Evolutionary conservation across 1,140 invertebrate species (phyloP).

Genomic region (Papilio helenus): DNA sequence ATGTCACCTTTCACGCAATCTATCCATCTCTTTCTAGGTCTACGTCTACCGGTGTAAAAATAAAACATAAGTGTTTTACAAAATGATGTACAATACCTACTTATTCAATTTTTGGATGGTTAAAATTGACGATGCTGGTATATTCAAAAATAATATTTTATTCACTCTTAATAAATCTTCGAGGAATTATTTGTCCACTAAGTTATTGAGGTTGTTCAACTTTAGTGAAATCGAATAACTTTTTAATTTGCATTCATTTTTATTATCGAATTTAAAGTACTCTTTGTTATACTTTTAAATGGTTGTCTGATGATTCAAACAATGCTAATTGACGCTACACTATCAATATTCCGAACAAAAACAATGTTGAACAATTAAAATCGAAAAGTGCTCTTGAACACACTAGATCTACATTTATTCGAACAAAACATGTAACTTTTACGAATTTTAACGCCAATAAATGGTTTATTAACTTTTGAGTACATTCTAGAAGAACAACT

Average conservation of each 20-base stretch:
- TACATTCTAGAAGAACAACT: too few species aligned
- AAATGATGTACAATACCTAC: too few species aligned
- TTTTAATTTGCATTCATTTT: conserved; percentile 24
- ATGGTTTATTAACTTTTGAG: background rate
- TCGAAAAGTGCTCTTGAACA: background rate
- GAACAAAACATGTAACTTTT: background rate
- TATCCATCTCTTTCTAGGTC: too few species aligned
- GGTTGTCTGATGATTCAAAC: conserved; percentile 1
- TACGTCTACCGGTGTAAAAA: too few species aligned
- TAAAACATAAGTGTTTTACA: too few species aligned
- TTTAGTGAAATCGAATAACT: background rate
- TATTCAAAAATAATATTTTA: too few species aligned
- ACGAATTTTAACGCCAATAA: background rate
- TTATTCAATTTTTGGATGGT: background rate
- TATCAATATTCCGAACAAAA: conserved; percentile 1
- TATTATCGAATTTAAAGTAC: conserved; percentile 6
- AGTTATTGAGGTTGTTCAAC: background rate
- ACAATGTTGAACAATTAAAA: background rate
- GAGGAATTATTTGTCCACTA: background rate
- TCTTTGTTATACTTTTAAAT: conserved; percentile 23
- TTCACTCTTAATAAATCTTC: background rate
- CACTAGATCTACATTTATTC: background rate
- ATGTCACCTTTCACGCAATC: too few species aligned
- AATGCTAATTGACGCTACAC: background rate
- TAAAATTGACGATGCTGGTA: background rate